phyloP scores from a whole-genome alignment of 1,140 invertebrate species.

The Drosophila ananassae region DNA sequence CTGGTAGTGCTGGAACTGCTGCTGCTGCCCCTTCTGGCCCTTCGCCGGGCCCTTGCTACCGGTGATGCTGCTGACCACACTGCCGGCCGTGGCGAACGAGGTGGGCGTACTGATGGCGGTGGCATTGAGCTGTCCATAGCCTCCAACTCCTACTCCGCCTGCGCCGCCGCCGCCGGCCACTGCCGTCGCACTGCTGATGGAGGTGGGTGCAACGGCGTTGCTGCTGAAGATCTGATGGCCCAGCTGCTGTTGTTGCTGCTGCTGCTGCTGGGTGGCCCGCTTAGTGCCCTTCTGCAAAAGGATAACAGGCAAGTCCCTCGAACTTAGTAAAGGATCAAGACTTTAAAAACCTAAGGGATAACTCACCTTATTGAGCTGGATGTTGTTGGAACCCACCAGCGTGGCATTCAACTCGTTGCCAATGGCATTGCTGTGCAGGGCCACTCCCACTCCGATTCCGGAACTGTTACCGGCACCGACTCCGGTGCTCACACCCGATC shows the following conservation, averaged over 20 bases:
- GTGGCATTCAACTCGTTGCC: constrained; percentile 84
- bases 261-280: constrained; percentile 59
- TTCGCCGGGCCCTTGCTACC: constrained; percentile 82
- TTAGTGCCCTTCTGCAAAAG: constrained; percentile 79
- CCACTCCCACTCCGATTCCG: constrained; percentile 35
- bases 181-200: constrained; percentile 51
- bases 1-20: constrained; percentile 78
- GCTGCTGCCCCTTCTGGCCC: constrained; percentile 67
- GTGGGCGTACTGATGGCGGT: constrained; percentile 70
- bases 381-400: constrained; percentile 83
- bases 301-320: background rate
- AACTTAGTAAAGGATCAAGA: no score
- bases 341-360: background rate
- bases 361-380: constrained; percentile 82
- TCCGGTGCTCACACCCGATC: constrained; percentile 6
- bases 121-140: constrained; percentile 48
- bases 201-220: constrained; percentile 73
- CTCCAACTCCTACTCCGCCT: constrained; percentile 23
- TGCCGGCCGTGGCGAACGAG: constrained; percentile 74
- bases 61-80: constrained; percentile 78
- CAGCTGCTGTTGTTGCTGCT: constrained; percentile 57
- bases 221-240: constrained; percentile 72
- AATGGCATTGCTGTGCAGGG: constrained; percentile 65
- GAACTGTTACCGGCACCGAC: constrained; percentile 29
- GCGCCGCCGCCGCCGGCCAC: constrained; percentile 28